A percentile compares a stretch with the other conserved stretches of the same genome.
These are phyloP conservation scores for Calameuta pallipes DNA, from an alignment of 2,888 invertebrate genomes.

Conservation along the genomic window DNA sequence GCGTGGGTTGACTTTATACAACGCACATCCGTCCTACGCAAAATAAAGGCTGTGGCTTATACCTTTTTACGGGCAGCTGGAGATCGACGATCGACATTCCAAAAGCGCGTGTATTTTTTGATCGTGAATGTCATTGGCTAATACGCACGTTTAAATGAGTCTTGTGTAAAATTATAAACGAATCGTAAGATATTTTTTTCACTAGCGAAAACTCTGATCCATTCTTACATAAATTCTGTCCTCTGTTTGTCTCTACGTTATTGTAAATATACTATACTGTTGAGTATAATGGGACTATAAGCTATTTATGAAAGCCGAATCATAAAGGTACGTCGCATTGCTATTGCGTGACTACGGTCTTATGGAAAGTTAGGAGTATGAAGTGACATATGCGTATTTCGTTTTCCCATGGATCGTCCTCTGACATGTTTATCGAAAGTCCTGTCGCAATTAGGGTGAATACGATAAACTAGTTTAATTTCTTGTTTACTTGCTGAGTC, in stretches of 20 bases:
- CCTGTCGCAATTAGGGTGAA: background rate
- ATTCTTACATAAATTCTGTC: background rate
- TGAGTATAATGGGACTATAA: background rate
- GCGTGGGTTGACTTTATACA: background rate
- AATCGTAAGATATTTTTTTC: background rate
- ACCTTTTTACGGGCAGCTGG: background rate
- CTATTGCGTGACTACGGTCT: background rate
- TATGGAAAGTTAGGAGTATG: background rate
- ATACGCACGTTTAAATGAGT: background rate
- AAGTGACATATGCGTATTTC: background rate
- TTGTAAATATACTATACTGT: background rate
- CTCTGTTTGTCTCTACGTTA: background rate
- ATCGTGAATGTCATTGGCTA: background rate
- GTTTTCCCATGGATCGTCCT: background rate
- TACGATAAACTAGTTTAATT: background rate
- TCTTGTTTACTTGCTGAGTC: background rate
- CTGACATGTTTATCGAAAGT: background rate
- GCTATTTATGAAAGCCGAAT: background rate
- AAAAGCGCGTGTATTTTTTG: background rate
- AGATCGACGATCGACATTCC: background rate
- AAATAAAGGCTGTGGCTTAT: background rate
- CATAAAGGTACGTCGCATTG: background rate
- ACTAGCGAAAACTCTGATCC: background rate
- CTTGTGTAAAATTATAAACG: background rate
- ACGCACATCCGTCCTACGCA: background rate